Percentiles rank a stretch among this genome's conserved stretches.
Evolutionary conservation across 2,888 invertebrate species (phyloP).

Genomic region (Apomyelois bistriatella): DNA sequence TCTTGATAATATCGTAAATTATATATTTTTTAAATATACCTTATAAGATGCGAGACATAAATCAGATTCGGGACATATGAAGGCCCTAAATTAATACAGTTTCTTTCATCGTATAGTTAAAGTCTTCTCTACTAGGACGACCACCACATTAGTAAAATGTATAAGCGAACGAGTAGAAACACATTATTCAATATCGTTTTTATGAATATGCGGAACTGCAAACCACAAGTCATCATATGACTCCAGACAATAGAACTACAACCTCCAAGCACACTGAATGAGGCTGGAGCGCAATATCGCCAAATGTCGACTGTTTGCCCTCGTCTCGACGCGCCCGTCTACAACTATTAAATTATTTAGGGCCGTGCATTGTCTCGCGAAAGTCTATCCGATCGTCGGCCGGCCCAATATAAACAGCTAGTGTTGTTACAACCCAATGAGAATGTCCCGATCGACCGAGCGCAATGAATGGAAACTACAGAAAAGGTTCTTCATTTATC

Average conservation of each 20-base stretch:
- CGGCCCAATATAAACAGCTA: constrained; percentile 67
- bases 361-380: constrained; percentile 71
- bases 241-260: background rate
- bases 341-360: constrained; percentile 75
- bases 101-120: no score
- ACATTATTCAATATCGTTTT: no score
- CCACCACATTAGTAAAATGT: no score
- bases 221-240: background rate
- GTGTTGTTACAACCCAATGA: constrained; percentile 58
- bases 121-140: no score
- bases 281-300: constrained; percentile 5
- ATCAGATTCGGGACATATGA: no score
- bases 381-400: constrained; percentile 46
- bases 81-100: no score
- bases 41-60: no score
- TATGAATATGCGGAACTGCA: background rate
- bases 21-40: no score
- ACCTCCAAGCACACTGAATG: background rate
- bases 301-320: constrained; percentile 47
- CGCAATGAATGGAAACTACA: background rate
- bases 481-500: background rate
- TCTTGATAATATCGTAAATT: no score
- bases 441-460: constrained; percentile 36
- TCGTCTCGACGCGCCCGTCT: constrained; percentile 52
- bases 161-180: no score